phyloP scores from a whole-genome alignment of 1,140 invertebrate species.

The Ladona fulva region DNA sequence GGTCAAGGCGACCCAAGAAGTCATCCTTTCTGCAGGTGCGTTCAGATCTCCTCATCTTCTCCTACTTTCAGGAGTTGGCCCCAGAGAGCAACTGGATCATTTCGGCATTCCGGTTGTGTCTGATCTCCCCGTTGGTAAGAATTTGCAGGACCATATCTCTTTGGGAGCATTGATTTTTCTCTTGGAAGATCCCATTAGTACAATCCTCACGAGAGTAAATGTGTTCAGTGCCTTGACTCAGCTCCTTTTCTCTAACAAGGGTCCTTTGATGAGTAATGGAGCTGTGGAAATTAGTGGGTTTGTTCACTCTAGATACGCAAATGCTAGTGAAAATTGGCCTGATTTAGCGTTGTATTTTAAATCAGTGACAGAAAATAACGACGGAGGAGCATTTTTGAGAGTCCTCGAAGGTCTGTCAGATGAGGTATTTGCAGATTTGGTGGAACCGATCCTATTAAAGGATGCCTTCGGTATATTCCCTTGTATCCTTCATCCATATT shows the following conservation, averaged over 20 bases:
- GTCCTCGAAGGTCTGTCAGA: constrained; percentile 54
- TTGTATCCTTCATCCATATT: constrained; percentile 57
- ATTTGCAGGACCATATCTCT: constrained; percentile 62
- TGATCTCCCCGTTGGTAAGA: constrained; percentile 63
- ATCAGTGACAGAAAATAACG: constrained; percentile 58
- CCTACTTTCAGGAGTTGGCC: constrained; percentile 71
- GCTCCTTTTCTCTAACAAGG: constrained; percentile 45
- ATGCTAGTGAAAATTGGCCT: constrained; percentile 58
- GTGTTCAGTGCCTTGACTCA: constrained; percentile 41
- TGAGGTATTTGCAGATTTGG: constrained; percentile 54
- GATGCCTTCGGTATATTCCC: constrained; percentile 57
- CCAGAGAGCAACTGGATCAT: constrained; percentile 49
- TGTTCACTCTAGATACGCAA: constrained; percentile 64
- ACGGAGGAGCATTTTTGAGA: constrained; percentile 62
- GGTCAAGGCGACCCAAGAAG: constrained; percentile 50
- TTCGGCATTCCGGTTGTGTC: constrained; percentile 44
- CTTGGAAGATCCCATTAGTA: constrained; percentile 43
- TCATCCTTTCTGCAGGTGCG: constrained; percentile 61
- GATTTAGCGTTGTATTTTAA: constrained; percentile 69
- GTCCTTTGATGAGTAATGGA: constrained; percentile 56
- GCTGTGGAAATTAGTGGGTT: constrained; percentile 69
- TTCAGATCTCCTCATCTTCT: constrained; percentile 62
- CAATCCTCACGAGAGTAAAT: constrained; percentile 48
- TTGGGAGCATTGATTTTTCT: constrained; percentile 51
- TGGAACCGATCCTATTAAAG: constrained; percentile 54